Evolutionary conservation across 2,113 vertebrate species (phyloP), one percentile per base, ranked within the genome.

Genomic region (Equus przewalskii): DNA sequence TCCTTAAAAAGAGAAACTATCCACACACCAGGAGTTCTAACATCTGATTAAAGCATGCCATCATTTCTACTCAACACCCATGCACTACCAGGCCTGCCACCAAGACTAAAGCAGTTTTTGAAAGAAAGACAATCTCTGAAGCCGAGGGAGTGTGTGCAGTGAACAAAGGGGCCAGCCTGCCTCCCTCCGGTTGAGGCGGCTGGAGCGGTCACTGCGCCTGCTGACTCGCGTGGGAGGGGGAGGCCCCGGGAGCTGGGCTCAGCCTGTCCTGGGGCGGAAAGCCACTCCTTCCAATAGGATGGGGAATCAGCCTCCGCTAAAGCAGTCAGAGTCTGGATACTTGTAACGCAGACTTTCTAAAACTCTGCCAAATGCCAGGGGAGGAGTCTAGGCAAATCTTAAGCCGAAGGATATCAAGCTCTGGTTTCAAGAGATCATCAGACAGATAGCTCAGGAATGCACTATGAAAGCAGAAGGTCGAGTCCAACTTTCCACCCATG

Each of bases 401-500:
- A 4, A 89, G 36, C 87, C 89, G 91, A 75, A 78, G 3, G 0
- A 78, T 88, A 67, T 49, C 84, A 0, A 0, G 75, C 72, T 97
- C 2, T 3, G 96, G 56, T 89, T 96, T 97, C 44, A 84, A 72
- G 89, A 97, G 84, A 96, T 94, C 36, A 82, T 89, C 88, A 65
- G 98, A 70, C 88, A 65, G 98, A 67, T 60, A 96, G 96, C 95
- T 97, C 97, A 69, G 81, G 82, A 83, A 91, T 87, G 89, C 69
- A 84, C 93, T 3, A 19, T 33, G 96, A 97, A 97, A 89, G 67
- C 95, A 88, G 95, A 98, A 86, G 70, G 91, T 69, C 86, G 88
- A 95, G 98, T 97, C 96, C 96, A 86, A 97, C 98, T 95, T 95
- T 96, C 69, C 97, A 88, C 70, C 62, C 1, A 69, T 67, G 0